Conservation (phyloP, 2,797 vertebrate species). For the Alcedo atthis region DNA sequence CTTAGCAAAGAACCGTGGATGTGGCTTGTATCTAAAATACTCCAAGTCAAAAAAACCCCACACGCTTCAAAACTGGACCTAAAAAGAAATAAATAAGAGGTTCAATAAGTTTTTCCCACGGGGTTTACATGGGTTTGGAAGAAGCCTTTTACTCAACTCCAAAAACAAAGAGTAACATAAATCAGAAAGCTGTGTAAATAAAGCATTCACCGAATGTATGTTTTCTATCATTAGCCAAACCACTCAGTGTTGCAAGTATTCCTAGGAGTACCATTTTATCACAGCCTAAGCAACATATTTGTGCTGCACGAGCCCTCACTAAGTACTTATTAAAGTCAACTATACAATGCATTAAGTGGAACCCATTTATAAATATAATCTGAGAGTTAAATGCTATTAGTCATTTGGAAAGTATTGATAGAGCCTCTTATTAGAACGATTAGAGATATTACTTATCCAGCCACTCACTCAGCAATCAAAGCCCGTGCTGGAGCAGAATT, state of each 20-base stretch:
- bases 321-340: constrained; percentile 33
- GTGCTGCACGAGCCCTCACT: not conserved
- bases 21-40: not conserved
- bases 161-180: constrained; percentile 2
- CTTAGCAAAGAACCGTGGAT: not conserved
- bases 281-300: not conserved
- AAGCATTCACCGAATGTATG: not conserved
- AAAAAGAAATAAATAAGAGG: not conserved
- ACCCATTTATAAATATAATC: constrained; percentile 15
- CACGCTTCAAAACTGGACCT: not conserved
- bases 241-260: constrained; percentile 24
- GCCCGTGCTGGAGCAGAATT: not conserved
- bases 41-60: not conserved
- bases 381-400: constrained; percentile 34
- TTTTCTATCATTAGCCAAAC: constrained; percentile 54
- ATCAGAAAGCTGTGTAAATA: constrained; percentile 33
- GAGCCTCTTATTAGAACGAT: not conserved
- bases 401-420: constrained; percentile 11
- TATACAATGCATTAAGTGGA: constrained; percentile 24
- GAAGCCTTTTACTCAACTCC: not conserved
- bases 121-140: not conserved
- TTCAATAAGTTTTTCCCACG: not conserved
- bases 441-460: not conserved
- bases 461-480: not conserved
- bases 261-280: constrained; percentile 37